Conservation (phyloP, 2,797 vertebrate species). For the Streptopelia turtur region DNA sequence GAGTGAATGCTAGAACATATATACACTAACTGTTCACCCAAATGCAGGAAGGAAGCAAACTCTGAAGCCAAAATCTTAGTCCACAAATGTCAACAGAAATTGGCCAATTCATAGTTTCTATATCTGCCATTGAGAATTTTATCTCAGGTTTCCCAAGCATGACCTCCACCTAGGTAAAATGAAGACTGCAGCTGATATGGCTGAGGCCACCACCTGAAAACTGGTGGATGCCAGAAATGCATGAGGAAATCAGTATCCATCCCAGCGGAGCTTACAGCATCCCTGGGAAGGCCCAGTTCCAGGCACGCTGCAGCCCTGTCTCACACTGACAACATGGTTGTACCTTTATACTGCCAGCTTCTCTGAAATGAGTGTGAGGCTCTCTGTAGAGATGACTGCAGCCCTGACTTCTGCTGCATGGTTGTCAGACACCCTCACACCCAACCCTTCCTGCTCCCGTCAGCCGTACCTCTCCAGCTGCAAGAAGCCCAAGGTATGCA, state of each 20-base stretch:
- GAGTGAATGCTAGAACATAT: not conserved
- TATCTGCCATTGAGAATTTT: not conserved
- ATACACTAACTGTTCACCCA: not conserved
- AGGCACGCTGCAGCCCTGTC: not conserved
- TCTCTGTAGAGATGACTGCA: not conserved
- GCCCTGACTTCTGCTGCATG: not conserved
- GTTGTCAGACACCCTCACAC: not conserved
- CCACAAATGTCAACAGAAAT: not conserved
- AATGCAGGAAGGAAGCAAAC: not conserved
- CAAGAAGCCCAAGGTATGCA: not conserved
- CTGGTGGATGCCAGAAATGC: not conserved
- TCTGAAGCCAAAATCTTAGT: not conserved
- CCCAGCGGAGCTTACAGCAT: not conserved
- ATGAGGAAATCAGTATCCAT: conserved; percentile 12
- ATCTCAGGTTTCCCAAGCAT: not conserved
- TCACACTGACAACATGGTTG: not conserved
- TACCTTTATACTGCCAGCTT: not conserved
- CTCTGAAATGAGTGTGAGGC: not conserved
- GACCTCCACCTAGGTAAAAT: not conserved
- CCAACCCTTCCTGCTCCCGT: not conserved
- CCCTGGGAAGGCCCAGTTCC: not conserved
- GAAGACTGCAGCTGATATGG: not conserved
- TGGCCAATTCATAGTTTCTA: not conserved
- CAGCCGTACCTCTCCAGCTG: not conserved
- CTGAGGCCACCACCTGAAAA: not conserved